Percentiles rank a stretch among this genome's conserved stretches.
These are phyloP conservation scores for Drosophila asahinai DNA, from an alignment of 1,140 invertebrate genomes.

Conservation along the genomic window DNA sequence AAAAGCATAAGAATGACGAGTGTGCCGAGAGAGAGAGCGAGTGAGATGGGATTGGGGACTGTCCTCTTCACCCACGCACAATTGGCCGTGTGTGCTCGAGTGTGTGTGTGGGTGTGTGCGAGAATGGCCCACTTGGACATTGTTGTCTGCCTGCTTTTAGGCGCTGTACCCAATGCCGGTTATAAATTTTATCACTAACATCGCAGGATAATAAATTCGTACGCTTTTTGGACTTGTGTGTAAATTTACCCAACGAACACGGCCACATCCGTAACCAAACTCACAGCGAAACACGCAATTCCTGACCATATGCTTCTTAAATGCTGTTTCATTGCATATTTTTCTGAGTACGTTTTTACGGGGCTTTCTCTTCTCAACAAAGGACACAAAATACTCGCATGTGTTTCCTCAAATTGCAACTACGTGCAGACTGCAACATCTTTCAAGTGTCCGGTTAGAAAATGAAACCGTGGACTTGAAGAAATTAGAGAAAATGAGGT, in stretches of 20 bases:
- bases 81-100: slow-evolving; percentile 37
- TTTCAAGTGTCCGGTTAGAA: neutral
- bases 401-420: slow-evolving; percentile 32
- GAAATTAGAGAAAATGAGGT: neutral
- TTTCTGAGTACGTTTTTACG: slow-evolving; percentile 47
- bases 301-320: slow-evolving; percentile 58
- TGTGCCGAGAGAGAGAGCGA: slow-evolving; percentile 5
- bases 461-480: neutral
- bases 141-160: slow-evolving; percentile 41
- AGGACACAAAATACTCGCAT: slow-evolving; percentile 16
- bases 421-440: slow-evolving; percentile 37
- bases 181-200: slow-evolving; percentile 82
- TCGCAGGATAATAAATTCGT: slow-evolving; percentile 71
- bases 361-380: neutral
- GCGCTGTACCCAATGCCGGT: slow-evolving; percentile 13
- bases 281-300: slow-evolving; percentile 5
- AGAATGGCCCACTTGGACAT: slow-evolving; percentile 62
- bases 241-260: slow-evolving; percentile 62
- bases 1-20: slow-evolving; percentile 75
- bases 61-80: slow-evolving; percentile 30
- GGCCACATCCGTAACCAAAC: neutral
- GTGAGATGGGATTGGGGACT: slow-evolving; percentile 1
- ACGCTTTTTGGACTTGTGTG: slow-evolving; percentile 73
- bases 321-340: slow-evolving; percentile 63
- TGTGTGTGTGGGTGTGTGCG: slow-evolving; percentile 15